Evolutionary conservation across 2,797 vertebrate genomes (phyloP), one percentile per base, ranked within the genome.

Genomic region (Nannoperca australis): DNA sequence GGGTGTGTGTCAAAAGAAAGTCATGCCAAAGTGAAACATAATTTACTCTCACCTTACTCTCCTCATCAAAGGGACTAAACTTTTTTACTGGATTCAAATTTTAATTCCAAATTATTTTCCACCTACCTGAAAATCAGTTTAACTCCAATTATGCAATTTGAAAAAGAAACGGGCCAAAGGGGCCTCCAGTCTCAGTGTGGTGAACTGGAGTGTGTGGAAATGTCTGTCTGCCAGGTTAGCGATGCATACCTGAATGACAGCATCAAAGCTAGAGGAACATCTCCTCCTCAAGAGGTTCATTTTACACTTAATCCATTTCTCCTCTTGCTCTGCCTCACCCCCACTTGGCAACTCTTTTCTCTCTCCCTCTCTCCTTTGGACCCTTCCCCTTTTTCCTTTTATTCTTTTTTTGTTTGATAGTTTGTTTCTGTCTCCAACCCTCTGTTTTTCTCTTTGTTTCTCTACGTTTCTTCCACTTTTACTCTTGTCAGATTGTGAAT

Each of bases 271-370:
- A 13, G 32, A 76, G 40, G 44, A 82, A 69, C 50, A 56, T 63
- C 60, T 64, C 34, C n/a, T 79, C 51, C 42, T 73, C 67, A 30
- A 51, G 34, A 73, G 27, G 55, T 75, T 84, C 8, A 76, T 82
- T 82, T 85, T 76, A 73, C 53, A 77, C 70, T 79, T 70, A 69
- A 81, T 87, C 38, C 40, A 58, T 73, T 83, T 73, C 51, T 55
- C n/a, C 69, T 82, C 34, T 82, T 73, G 55, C 22, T 44, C 40
- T 58, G 24, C 44, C 38, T 82, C 49, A 55, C 18, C 32, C 17
- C 24, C 14, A 71, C 70, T 67, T 60, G 17, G 9, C 36, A 15
- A 62, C 14, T 77, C 20, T 18, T 12, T 24, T 47, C 49, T 40
- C 12, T 24, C 47, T n/a, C 11, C 20, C 34, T 49, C 20, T 20